Base-by-base conservation (phyloP, 2,888 invertebrate genomes). In the Eupithecia centaureata region DNA sequence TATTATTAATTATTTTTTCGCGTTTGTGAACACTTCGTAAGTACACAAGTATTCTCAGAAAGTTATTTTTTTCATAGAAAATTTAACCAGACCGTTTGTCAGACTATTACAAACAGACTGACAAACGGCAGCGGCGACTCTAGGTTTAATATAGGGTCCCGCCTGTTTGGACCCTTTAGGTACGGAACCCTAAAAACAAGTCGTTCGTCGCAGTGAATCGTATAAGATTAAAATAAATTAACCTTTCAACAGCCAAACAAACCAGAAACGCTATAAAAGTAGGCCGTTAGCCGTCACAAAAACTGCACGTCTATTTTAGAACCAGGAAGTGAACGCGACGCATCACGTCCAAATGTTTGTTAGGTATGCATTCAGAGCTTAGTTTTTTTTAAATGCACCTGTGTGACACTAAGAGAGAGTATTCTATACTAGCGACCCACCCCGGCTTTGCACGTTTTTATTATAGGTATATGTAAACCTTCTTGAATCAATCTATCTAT, bases 241-340 rank as follows among this genome's bases (percentile, higher is more conserved):
- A 69, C 69, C 65, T 69, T 69, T 69, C 57, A 62, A 54, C 63
- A 51, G 30, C 35, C 15, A 68, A 65, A 58, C 65, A 27, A 51
- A 61, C 65, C 56, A 65, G 69, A 38, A 63, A 54, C 68, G 27
- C 42, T 61, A 33, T 35, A 61, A 64, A 74, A 71, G 64, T 75
- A 61, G 75, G 73, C 66, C 73, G 68, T 56, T 51, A 65, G 72
- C 68, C 71, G 69, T 56, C 57, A 64, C 70, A 75, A 75, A 75
- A 75, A 72, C 68, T 70, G 61, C 61, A 63, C 42, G 68, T 68
- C 72, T 73, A 75, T 75, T 75, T 75, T 70, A 56, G 66, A 52
- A 60, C 52, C 71, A 68, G 72, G 72, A 73, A 72, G 64, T 58
- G 58, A 52, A 30, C 54, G 30, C n/a, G 54, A 30, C 69, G 73